Conservation (phyloP, 2,888 invertebrate species). For the Mylabris sibirica region DNA sequence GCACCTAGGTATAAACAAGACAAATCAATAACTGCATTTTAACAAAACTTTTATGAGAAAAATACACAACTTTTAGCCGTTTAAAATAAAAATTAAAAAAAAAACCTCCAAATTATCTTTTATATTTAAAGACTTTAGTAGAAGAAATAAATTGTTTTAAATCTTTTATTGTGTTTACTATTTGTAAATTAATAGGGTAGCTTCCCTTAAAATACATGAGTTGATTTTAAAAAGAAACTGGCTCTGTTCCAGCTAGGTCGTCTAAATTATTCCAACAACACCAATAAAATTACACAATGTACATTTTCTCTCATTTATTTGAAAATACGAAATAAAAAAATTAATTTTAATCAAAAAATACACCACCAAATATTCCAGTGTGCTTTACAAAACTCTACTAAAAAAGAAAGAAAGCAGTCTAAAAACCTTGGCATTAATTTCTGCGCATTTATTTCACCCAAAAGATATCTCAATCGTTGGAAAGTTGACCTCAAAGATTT, state of each 20-base stretch:
- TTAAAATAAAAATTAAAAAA: neutral
- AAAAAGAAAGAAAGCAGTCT: too few relatives aligned
- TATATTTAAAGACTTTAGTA: slow-evolving; percentile 2
- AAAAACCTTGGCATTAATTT: too few relatives aligned
- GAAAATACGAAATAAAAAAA: too few relatives aligned
- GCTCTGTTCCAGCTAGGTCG: neutral
- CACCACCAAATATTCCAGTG: too few relatives aligned
- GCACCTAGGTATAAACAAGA: slow-evolving; percentile 12
- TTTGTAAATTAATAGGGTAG: neutral
- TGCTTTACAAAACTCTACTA: too few relatives aligned
- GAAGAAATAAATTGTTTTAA: neutral
- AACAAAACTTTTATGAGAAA: neutral
- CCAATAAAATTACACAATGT: neutral
- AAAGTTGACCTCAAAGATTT: too few relatives aligned
- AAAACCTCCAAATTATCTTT: neutral
- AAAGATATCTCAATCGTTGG: too few relatives aligned
- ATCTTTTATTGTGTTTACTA: neutral
- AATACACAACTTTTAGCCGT: neutral
- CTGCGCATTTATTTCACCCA: too few relatives aligned
- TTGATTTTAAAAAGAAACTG: neutral
- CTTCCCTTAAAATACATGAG: neutral
- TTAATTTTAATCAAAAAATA: too few relatives aligned
- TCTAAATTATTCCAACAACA: neutral
- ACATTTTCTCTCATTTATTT: too few relatives aligned
- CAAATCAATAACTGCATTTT: slow-evolving; percentile 7